These are phyloP conservation scores for Oxyscelio sp. DNA, from an alignment of 2,888 invertebrate genomes.

Conservation along the genomic window DNA sequence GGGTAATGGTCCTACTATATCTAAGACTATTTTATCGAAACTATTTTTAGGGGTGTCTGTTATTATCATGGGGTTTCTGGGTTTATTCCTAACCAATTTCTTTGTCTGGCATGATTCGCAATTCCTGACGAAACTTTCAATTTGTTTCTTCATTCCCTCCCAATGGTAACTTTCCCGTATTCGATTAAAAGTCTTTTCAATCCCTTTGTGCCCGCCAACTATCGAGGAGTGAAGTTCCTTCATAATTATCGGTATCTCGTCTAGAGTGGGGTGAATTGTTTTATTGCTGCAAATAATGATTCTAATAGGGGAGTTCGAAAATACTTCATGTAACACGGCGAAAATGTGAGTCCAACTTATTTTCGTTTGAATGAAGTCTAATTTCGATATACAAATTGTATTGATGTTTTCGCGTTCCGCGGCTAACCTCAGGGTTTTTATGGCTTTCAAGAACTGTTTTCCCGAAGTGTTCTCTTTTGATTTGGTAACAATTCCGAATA, in stretches of 20 bases:
- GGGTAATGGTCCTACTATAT: slow-evolving; percentile 73
- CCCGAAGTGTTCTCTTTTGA: too few relatives aligned
- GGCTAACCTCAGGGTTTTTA: too few relatives aligned
- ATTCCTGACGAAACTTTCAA: slow-evolving; percentile 28
- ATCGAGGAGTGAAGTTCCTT: not conserved
- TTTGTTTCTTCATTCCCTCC: slow-evolving; percentile 40
- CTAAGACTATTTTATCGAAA: slow-evolving; percentile 31
- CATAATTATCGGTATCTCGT: not conserved
- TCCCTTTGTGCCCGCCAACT: slow-evolving; percentile 40
- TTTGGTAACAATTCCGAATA: too few relatives aligned
- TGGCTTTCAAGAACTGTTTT: too few relatives aligned
- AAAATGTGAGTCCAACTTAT: too few relatives aligned
- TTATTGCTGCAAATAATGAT: not conserved
- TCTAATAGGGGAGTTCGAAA: too few relatives aligned
- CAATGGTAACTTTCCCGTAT: slow-evolving; percentile 40
- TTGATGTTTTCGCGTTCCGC: too few relatives aligned
- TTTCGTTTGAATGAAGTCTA: too few relatives aligned
- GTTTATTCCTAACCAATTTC: slow-evolving; percentile 55
- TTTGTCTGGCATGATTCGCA: slow-evolving; percentile 72
- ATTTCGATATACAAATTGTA: too few relatives aligned
- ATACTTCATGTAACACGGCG: too few relatives aligned
- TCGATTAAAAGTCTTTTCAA: slow-evolving; percentile 48
- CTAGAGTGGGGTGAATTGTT: not conserved
- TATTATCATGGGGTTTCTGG: slow-evolving; percentile 64
- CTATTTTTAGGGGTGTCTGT: slow-evolving; percentile 57